Evolutionary conservation across 2,888 invertebrate species (phyloP), one percentile per base, ranked within the genome.

Genomic region (Limnephilus rhombicus): DNA sequence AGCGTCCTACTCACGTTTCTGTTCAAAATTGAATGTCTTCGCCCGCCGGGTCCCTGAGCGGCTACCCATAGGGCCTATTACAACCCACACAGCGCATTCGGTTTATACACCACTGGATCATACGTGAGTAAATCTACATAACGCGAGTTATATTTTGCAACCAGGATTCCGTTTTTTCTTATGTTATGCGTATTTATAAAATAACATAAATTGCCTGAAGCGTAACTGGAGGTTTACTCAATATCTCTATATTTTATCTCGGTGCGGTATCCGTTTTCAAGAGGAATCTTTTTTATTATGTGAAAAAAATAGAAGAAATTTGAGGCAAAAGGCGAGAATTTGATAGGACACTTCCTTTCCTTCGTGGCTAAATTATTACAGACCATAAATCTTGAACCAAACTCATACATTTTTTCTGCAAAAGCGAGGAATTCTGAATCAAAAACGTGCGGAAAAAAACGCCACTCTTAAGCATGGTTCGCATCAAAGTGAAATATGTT

Each of bases 301-400:
- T 45, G 45, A 45, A 41, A 85, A 88, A 53, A 91, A 15, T 81
- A 49, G 91, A 37, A 86, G 87, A 91, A 87, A 91, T 90, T 85
- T 85, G 90, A 91, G 87, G 68, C 45, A 88, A 88, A 88, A 91
- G 31, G 82, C 81, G 88, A 91, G 31, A 49, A 91, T 91, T 91
- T 91, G 91, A 91, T 88, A 82, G 91, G 91, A 91, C 88, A 82
- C 80, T 91, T 88, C 82, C 88, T 68, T 80, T 80, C 80, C n/a
- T 82, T 81, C 91, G 53, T 11, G 68, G 29, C 88, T 88, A 83
- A 91, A 91, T 91, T 88, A 91, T 88, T 88, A 37, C 91, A 31
- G 81, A 88, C 91, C 49, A 91, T 91, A 91, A 91, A 91, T 91
- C 91, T 91, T 45, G 37, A 53, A 53, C 29, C 82, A 82, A 68